Percentiles rank a stretch among this genome's conserved stretches.
phyloP scores from a whole-genome alignment of 2,797 vertebrate species.

The Arrhamphus sclerolepis region DNA sequence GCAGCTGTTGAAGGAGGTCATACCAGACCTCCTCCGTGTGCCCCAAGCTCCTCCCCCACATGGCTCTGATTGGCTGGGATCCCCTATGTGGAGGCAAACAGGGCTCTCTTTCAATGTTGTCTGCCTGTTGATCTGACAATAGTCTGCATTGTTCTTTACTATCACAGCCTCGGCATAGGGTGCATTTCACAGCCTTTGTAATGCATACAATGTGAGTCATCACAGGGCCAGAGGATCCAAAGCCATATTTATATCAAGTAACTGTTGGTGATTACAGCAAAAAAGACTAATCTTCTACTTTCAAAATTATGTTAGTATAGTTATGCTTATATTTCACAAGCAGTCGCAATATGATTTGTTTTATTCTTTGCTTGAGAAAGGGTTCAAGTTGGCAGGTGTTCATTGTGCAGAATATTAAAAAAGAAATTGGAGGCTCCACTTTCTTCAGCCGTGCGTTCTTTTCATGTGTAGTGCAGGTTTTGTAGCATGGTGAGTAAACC shows the following conservation, averaged over 20 bases:
- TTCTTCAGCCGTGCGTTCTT: not conserved
- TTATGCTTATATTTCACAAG: conserved; percentile 2
- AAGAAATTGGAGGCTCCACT: no score
- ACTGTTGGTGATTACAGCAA: not conserved
- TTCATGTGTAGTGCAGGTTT: conserved; percentile 4
- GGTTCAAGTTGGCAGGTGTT: not conserved
- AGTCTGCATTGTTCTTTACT: conserved; percentile 71
- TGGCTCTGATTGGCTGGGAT: conserved; percentile 59
- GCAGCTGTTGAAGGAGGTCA: conserved; percentile 77
- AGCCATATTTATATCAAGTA: conserved; percentile 4
- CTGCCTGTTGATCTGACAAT: conserved; percentile 75
- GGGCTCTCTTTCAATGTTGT: conserved; percentile 70
- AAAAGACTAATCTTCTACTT: conserved; percentile 4
- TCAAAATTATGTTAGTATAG: not conserved
- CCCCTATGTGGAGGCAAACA: conserved; percentile 52
- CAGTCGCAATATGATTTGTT: conserved; percentile 4
- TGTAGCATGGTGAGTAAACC: conserved; percentile 31
- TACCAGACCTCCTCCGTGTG: conserved; percentile 55
- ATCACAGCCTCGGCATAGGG: conserved; percentile 64
- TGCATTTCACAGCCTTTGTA: conserved; percentile 71
- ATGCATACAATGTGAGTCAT: conserved; percentile 72
- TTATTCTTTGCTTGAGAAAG: conserved; percentile 1
- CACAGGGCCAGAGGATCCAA: conserved; percentile 18
- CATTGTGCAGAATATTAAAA: conserved; percentile 12
- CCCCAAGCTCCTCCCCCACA: conserved; percentile 50